Evolutionary conservation across 2,888 invertebrate genomes (phyloP).

Genomic region (Drosophila diplacantha): DNA sequence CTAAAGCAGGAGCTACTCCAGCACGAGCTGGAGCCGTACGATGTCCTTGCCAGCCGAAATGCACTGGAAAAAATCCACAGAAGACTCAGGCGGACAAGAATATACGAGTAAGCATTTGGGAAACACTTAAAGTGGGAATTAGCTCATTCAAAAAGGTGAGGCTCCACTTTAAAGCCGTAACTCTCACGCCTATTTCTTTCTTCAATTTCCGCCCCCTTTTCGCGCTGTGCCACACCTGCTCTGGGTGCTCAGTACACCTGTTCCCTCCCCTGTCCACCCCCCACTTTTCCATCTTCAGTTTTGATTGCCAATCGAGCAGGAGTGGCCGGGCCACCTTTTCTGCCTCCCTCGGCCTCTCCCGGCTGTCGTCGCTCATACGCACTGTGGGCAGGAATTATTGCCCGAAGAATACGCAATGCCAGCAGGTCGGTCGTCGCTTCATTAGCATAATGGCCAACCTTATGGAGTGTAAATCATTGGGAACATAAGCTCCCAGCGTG

Average conservation of each 20-base stretch:
- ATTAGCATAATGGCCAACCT: constrained; percentile 41
- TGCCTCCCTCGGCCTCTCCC: not conserved
- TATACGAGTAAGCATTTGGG: not conserved
- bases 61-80: not conserved
- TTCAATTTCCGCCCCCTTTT: not conserved
- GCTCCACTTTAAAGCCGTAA: not conserved
- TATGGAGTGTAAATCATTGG: constrained; percentile 41
- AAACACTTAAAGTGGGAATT: not conserved
- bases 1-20: constrained; percentile 22
- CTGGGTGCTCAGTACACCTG: too few relatives aligned
- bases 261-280: not conserved
- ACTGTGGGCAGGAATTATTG: constrained; percentile 19
- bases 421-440: constrained; percentile 20
- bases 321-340: not conserved
- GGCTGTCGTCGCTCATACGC: constrained; percentile 31
- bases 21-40: constrained; percentile 1
- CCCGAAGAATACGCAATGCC: constrained; percentile 17
- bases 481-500: constrained; percentile 20
- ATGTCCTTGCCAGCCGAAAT: not conserved
- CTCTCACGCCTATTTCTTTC: too few relatives aligned
- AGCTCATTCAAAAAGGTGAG: too few relatives aligned
- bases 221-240: not conserved
- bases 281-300: not conserved
- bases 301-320: constrained; percentile 10
- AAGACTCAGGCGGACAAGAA: fast-evolving